Base-by-base conservation (phyloP, 2,113 vertebrate species). In the Uropsilus gracilis region DNA sequence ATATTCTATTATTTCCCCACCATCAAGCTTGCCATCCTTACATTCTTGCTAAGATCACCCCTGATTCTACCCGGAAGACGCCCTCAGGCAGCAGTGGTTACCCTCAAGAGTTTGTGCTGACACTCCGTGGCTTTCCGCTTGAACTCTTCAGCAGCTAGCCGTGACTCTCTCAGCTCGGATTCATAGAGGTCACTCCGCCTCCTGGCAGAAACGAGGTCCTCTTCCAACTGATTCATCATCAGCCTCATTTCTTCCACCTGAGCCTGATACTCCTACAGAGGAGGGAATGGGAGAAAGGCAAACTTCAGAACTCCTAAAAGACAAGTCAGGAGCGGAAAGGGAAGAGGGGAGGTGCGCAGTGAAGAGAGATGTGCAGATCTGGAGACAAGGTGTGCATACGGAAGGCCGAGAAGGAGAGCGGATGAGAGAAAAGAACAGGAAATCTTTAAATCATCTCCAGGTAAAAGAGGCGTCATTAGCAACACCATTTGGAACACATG, bases 161-260 rank as follows among this genome's bases (percentile, higher is more conserved):
- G 98, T 34, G 99, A 99, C 81, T 99, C 99, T 78, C 99, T 99
- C 96, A 99, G 97, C 98, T 99, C 99, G 0, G 99, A 98, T 89
- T 99, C 99, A 0, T 99, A 99, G 85, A 99, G 98, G 97, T 99
- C 99, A 10, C 99, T 99, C 63, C 99, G 99, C 92, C 99, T 99
- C 90, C 99, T 99, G 57, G 99, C 99, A 0, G 99, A 99, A 20
- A 99, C 99, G 63, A 99, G 99, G 96, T 99, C 99, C 97, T 99
- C 99, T 96, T 99, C 99, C 97, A 99, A 97, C 34, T 99, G 99
- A 90, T 99, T 99, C 98, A 99, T 99, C 98, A 99, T 99, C 87
- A 99, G 98, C 78, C 98, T 98, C 99, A 99, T 99, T 94, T 99
- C 99, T 95, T 99, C 99, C 88, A 99, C 98, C 97, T 99, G 99